phyloP scores from a whole-genome alignment of 1,140 invertebrate genomes.

The Euschistus heros region DNA sequence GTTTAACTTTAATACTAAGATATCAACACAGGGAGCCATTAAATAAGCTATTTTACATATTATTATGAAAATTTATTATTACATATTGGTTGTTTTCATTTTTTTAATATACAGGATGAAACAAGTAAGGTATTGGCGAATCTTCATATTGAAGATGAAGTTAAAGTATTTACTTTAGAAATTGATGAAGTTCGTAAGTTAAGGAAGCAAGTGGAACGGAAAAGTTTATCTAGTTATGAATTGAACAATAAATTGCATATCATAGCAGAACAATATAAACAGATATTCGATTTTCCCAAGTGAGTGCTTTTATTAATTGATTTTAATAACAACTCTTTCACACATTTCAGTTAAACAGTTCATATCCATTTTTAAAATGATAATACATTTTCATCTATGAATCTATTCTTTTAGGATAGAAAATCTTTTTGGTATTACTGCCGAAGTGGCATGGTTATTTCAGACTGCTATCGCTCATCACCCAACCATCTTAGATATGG shows the following conservation, averaged over 20 bases:
- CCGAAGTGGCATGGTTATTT: constrained; percentile 21
- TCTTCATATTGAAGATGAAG: background rate
- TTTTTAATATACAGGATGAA: too few relatives aligned
- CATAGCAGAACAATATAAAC: background rate
- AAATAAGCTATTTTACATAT: too few relatives aligned
- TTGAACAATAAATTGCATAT: background rate
- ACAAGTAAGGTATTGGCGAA: too few relatives aligned
- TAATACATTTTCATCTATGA: too few relatives aligned
- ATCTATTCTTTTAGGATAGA: background rate
- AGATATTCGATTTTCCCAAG: background rate
- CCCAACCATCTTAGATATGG: constrained; percentile 3
- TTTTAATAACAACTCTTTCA: too few relatives aligned
- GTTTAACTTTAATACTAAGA: too few relatives aligned
- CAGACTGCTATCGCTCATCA: background rate
- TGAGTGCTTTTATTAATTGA: too few relatives aligned
- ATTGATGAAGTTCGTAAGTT: background rate
- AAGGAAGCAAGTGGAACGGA: background rate
- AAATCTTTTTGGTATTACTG: background rate
- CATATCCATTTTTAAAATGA: too few relatives aligned
- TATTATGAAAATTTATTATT: too few relatives aligned
- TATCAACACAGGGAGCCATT: too few relatives aligned
- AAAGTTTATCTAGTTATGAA: background rate
- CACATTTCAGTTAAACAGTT: too few relatives aligned
- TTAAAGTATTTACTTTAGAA: background rate
- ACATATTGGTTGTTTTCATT: too few relatives aligned